Evolutionary conservation across 1,140 invertebrate species (phyloP).

Genomic region (Metaphire vulgaris): DNA sequence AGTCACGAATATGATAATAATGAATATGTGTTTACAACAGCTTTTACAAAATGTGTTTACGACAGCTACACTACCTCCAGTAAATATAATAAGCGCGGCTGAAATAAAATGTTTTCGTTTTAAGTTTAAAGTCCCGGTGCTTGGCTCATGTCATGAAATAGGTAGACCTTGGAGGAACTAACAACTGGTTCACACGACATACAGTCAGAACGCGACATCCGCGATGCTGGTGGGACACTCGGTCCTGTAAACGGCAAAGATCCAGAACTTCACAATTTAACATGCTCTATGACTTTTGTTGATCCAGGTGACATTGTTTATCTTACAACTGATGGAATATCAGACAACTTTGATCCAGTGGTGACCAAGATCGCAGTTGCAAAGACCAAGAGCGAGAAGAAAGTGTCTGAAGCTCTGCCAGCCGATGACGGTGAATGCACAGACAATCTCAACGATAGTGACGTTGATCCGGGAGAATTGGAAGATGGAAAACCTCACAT

Average conservation of each 20-base stretch:
- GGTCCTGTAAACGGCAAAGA: conserved; percentile 81
- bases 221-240: conserved; percentile 79
- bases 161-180: too few relatives aligned
- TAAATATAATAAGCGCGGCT: too few relatives aligned
- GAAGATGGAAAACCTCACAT: conserved; percentile 45
- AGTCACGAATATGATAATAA: too few relatives aligned
- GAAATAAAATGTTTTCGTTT: too few relatives aligned
- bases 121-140: too few relatives aligned
- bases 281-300: conserved; percentile 77
- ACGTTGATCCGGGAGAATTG: conserved; percentile 8
- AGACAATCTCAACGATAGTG: too few relatives aligned
- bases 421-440: background rate
- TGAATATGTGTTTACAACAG: too few relatives aligned
- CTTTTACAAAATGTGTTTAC: too few relatives aligned
- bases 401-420: background rate
- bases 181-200: conserved; percentile 79
- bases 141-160: too few relatives aligned
- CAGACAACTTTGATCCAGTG: conserved; percentile 89
- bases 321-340: conserved; percentile 83
- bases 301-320: conserved; percentile 79
- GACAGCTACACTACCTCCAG: too few relatives aligned
- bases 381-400: conserved; percentile 35
- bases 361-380: conserved; percentile 83
- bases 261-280: conserved; percentile 83
- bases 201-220: conserved; percentile 78